phyloP scores from a whole-genome alignment of 1,140 invertebrate species.

The Helicoverpa armigera region DNA sequence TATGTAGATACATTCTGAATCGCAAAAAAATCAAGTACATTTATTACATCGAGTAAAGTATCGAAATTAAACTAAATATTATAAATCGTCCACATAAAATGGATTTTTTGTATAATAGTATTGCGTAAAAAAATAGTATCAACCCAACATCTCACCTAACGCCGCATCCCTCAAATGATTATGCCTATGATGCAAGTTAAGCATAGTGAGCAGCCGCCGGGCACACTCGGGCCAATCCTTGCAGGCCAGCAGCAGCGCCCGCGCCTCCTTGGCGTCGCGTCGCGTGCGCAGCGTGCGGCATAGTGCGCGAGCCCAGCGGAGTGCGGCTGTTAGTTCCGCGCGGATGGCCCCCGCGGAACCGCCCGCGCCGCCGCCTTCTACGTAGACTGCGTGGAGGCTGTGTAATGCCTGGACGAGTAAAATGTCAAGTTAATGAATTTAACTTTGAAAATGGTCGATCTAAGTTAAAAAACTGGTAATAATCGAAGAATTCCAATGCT shows the following conservation, averaged over 20 bases:
- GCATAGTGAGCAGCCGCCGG: conserved; percentile 93
- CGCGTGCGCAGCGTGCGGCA: conserved; percentile 90
- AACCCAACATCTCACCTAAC: conserved; percentile 88
- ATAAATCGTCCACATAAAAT: too few relatives aligned
- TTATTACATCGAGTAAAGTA: too few relatives aligned
- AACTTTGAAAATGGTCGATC: too few relatives aligned
- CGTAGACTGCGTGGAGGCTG: conserved; percentile 97
- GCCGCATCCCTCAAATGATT: conserved; percentile 92
- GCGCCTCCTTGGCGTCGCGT: conserved; percentile 89
- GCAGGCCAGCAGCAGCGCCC: conserved; percentile 88
- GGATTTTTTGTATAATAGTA: too few relatives aligned
- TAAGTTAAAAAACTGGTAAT: too few relatives aligned
- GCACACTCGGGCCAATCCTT: conserved; percentile 96
- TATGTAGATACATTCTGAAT: too few relatives aligned
- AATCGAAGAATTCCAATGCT: too few relatives aligned
- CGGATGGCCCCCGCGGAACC: conserved; percentile 92
- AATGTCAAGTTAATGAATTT: too few relatives aligned
- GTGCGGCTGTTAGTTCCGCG: conserved; percentile 92
- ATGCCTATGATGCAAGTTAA: conserved; percentile 96
- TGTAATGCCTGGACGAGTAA: conserved; percentile 90
- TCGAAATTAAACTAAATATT: too few relatives aligned
- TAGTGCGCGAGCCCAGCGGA: conserved; percentile 92
- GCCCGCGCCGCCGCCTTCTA: conserved; percentile 95
- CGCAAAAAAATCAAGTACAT: too few relatives aligned
- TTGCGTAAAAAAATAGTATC: too few relatives aligned